These are phyloP conservation scores for Gasterosteus nipponicus DNA, from an alignment of 2,113 vertebrate genomes.

Conservation along the genomic window DNA sequence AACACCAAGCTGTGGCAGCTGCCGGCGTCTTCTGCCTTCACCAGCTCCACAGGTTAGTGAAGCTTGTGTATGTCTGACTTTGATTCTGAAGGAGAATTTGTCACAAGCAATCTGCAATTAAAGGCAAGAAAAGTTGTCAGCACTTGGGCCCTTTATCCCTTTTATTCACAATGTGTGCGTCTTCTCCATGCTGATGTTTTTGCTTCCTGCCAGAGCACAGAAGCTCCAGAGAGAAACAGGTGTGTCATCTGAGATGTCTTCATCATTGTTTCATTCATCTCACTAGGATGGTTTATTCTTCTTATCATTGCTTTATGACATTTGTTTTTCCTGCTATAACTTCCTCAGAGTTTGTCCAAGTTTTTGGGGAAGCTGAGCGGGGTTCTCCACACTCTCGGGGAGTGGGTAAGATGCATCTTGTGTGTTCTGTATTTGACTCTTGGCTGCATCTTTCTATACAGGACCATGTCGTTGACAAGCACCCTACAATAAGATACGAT, in stretches of 20 bases:
- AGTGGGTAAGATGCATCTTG: constrained; percentile 73
- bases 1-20: constrained; percentile 91
- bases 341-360: constrained; percentile 61
- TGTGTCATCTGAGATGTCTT: constrained; percentile 23
- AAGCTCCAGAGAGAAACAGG: constrained; percentile 66
- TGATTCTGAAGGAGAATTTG: not conserved
- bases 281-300: not conserved
- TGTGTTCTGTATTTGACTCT: constrained; percentile 1
- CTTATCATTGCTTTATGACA: not conserved
- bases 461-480: not conserved
- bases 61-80: not conserved
- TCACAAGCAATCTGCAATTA: not conserved
- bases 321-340: constrained; percentile 22
- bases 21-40: constrained; percentile 85
- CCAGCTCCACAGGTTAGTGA: constrained; percentile 84
- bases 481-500: not conserved
- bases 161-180: not conserved
- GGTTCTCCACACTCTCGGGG: constrained; percentile 72
- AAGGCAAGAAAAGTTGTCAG: not conserved
- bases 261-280: not conserved
- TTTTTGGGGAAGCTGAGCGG: constrained; percentile 72
- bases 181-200: constrained; percentile 15
- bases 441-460: constrained; percentile 21
- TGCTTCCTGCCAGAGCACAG: constrained; percentile 52
- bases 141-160: not conserved